Percentiles rank a stretch among this genome's conserved stretches.
phyloP scores from a whole-genome alignment of 2,888 invertebrate species.

The Prionchulus punctatus region DNA sequence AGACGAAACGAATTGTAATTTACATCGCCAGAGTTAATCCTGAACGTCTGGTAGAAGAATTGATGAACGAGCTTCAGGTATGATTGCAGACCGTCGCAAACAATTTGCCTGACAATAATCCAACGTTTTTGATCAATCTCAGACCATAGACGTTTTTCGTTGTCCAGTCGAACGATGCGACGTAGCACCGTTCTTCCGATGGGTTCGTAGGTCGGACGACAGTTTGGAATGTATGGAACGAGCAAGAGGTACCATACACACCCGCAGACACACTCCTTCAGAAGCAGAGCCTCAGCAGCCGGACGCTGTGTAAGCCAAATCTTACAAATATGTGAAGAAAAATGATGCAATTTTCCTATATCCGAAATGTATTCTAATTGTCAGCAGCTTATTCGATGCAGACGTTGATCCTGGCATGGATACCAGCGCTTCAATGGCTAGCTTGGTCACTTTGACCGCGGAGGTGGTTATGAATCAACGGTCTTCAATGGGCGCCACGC shows the following conservation, averaged over 20 bases:
- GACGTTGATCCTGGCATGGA: not conserved
- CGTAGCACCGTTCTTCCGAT: conserved; percentile 89
- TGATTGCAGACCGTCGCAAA: conserved; percentile 6
- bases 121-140: conserved; percentile 11
- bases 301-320: not conserved
- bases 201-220: conserved; percentile 33
- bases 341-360: too few relatives aligned
- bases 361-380: too few relatives aligned
- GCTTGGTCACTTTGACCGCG: conserved; percentile 13
- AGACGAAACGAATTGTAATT: conserved; percentile 86
- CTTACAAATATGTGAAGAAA: too few relatives aligned
- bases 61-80: conserved; percentile 81
- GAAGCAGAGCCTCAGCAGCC: conserved; percentile 12
- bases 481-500: too few relatives aligned
- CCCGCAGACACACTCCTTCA: conserved; percentile 53
- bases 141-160: conserved; percentile 81
- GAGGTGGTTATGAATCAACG: conserved; percentile 7
- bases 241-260: conserved; percentile 68
- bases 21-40: conserved; percentile 81
- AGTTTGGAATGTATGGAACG: not conserved
- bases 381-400: not conserved
- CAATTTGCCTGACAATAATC: not conserved
- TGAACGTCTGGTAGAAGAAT: conserved; percentile 78
- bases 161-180: conserved; percentile 89
- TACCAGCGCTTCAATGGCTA: conserved; percentile 10